Evolutionary conservation across 2,797 vertebrate species (phyloP), one percentile per base, ranked within the genome.

Genomic region (Notoglanidium macrostoma): DNA sequence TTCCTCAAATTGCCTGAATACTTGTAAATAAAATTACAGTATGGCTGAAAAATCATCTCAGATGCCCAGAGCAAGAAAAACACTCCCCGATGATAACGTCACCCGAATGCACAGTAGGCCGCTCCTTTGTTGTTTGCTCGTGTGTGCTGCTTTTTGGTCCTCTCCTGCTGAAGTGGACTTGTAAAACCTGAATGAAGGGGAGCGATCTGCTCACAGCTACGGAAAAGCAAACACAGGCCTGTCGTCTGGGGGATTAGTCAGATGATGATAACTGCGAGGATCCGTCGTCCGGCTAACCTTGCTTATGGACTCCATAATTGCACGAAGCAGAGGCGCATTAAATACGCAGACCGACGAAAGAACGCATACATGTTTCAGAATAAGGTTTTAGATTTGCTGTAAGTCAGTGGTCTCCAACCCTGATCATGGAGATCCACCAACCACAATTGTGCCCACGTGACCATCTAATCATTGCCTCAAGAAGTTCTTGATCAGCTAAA

Each of bases 181-280:
- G 44, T 68, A 82, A 72, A 82, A 63, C 86, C 72, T 44, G 73
- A 68, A 44, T 29, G 19, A 10, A 59, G 46, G 19, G 63, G 54
- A 61, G 63, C 49, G 49, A 80, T 72, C 51, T 51, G 51, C 83
- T 80, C 72, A 29, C 49, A 44, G 32, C 70, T 29, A 61, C 54
- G 40, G 87, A 54, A 84, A 79, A 70, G 74, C 81, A 84, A 87
- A 78, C 86, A 87, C 61, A 84, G 49, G 17, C 86, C 35, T 78
- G 86, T 59, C 78, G 70, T 70, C 26, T 49, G 73, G 72, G 61
- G 77, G 81, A 78, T 77, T 77, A 55, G 29, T 68, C 21, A 67
- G 51, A 78, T 83, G 81, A 78, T 86, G 54, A 74, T 17, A 68
- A 55, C 61, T 40, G 63, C 6, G 14, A 44, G 15, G 51, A 86